Evolutionary conservation across 2,888 invertebrate genomes (phyloP).

Genomic region (Hesperia comma): DNA sequence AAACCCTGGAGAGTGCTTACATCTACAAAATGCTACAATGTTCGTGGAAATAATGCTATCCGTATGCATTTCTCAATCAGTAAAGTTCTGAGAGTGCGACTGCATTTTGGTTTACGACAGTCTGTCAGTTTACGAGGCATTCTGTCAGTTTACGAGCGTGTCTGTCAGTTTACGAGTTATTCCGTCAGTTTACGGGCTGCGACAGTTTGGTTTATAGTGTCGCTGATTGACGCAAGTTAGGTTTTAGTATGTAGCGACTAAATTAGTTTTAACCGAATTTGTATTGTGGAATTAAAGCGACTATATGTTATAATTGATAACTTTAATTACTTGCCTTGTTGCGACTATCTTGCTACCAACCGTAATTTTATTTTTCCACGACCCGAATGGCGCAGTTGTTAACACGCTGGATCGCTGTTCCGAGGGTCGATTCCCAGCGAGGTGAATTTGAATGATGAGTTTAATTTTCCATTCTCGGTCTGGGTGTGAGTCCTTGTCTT

Average conservation of each 20-base stretch:
- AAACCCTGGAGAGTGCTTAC: too few species aligned
- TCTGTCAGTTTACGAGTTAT: slow-evolving; percentile 20
- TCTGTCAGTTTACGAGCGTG: slow-evolving; percentile 7
- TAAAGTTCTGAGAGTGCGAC: background rate
- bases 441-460: too few species aligned
- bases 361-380: too few species aligned
- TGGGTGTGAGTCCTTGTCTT: too few species aligned
- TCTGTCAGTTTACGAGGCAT: slow-evolving; percentile 11
- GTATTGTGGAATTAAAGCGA: background rate
- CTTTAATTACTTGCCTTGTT: too few species aligned
- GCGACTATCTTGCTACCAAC: too few species aligned
- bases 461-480: too few species aligned
- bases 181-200: slow-evolving; percentile 39
- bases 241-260: slow-evolving; percentile 1
- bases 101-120: slow-evolving; percentile 9
- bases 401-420: too few species aligned
- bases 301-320: background rate
- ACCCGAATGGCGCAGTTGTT: too few species aligned
- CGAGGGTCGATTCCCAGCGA: too few species aligned
- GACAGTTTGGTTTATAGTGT: slow-evolving; percentile 38
- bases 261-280: slow-evolving; percentile 3
- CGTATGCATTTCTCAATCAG: slow-evolving; percentile 9
- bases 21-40: background rate
- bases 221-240: slow-evolving; percentile 5
- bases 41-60: slow-evolving; percentile 3